Evolutionary conservation across 2,113 vertebrate species (phyloP), one percentile per base, ranked within the genome.

Genomic region (Bothrops jararaca): DNA sequence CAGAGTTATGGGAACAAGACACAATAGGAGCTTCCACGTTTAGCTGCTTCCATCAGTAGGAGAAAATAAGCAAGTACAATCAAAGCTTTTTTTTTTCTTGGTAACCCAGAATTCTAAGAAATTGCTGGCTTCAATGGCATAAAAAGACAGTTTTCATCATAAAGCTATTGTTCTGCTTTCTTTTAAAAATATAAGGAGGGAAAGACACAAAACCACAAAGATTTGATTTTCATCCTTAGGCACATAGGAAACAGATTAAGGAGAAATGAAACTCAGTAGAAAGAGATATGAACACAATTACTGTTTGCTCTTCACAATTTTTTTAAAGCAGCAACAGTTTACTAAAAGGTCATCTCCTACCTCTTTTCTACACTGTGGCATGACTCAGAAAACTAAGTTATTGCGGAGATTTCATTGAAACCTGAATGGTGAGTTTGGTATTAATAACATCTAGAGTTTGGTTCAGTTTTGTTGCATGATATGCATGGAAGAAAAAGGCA

Each of bases 331-430:
- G 85, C 74, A 90, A 69, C 74, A 92, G 89, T n/a, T n/a, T 92
- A 88, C 89, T 92, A 91, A 95, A 96, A 96, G 95, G 95, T 96
- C 96, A 94, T 92, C n/a, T 13, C 94, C 93, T 93, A 94, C 91
- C 86, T 91, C 88, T 90, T 87, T 92, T 89, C 91, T 93, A 96
- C 90, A 94, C 85, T 94, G 88, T 54, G 93, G 89, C 86, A 56
- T 95, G 95, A 96, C 91, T 96, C 96, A 96, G 94, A 96, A 96
- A 93, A 95, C 94, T 93, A 95, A 96, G 95, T 24, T 93, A 96
- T 53, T 48, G 57, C 95, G 95, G 92, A 95, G 91, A 92, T 5
- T 69, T 92, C 2, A 0, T 89, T 95, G 96, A 94, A 94, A 88
- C 92, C 60, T 64, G 91, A 91, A 92, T 93, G 93, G 56, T 89